Evolutionary conservation across 2,797 vertebrate genomes (phyloP).

Genomic region (Echeneis naucrates): DNA sequence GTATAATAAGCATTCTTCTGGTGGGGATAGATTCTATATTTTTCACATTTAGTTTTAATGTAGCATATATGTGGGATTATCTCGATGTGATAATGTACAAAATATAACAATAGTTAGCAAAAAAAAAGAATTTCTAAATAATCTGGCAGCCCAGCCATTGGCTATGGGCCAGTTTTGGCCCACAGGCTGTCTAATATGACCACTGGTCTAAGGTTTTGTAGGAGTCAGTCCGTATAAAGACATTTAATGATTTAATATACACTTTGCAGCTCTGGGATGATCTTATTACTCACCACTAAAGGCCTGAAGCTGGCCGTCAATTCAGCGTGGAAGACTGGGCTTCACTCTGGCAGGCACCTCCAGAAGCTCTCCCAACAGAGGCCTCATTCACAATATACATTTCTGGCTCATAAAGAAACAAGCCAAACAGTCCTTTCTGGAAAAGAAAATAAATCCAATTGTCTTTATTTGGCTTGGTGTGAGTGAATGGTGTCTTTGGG

Average conservation of each 20-base stretch:
- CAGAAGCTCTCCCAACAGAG: constrained; percentile 50
- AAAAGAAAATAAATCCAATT: constrained; percentile 61
- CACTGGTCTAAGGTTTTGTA: too few species aligned
- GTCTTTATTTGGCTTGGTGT: constrained; percentile 63
- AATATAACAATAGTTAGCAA: too few species aligned
- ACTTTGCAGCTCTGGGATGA: constrained; percentile 51
- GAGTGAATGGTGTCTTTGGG: constrained; percentile 45
- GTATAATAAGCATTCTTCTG: too few species aligned
- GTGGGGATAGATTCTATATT: too few species aligned
- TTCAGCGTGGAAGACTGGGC: constrained; percentile 51
- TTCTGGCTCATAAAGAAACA: constrained; percentile 66
- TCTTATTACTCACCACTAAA: constrained; percentile 50
- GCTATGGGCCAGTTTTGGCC: too few species aligned
- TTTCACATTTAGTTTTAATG: too few species aligned
- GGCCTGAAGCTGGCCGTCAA: constrained; percentile 59
- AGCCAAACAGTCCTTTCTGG: constrained; percentile 64
- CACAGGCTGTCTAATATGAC: too few species aligned
- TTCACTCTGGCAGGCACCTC: constrained; percentile 53
- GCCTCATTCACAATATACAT: constrained; percentile 71
- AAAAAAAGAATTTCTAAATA: too few species aligned
- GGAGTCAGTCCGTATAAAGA: constrained; percentile 43
- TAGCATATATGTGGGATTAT: too few species aligned
- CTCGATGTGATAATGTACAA: too few species aligned
- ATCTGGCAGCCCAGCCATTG: too few species aligned
- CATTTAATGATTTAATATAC: constrained; percentile 49